Conservation (phyloP, 2,888 invertebrate genomes). For the Monopis laevigella region DNA sequence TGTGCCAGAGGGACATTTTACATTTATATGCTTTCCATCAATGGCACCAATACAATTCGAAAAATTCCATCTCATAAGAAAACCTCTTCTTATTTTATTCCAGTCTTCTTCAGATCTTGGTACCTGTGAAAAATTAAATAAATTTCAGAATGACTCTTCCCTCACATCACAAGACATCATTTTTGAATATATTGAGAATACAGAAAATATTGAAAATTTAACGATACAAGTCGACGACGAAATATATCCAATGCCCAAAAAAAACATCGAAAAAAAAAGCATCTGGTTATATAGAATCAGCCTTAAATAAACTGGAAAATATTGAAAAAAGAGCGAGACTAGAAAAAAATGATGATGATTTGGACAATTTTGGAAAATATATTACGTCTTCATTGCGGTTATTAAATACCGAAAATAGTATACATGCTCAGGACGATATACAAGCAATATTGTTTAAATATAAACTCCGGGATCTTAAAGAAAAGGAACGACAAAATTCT, state of each 20-base stretch:
- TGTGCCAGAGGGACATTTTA: constrained; percentile 4
- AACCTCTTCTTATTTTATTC: constrained; percentile 6
- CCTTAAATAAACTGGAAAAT: constrained; percentile 1
- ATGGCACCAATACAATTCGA: constrained; percentile 2
- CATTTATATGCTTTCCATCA: background rate
- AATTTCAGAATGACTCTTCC: constrained; percentile 5
- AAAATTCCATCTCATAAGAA: constrained; percentile 5
- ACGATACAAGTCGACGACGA: background rate
- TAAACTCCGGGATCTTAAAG: constrained; percentile 2
- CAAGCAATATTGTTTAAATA: constrained; percentile 6
- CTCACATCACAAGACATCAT: constrained; percentile 3
- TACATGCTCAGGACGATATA: constrained; percentile 8
- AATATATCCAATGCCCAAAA: background rate
- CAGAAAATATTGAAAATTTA: constrained; percentile 2
- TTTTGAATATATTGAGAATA: constrained; percentile 4
- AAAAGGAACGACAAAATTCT: no score
- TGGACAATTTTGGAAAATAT: constrained; percentile 9
- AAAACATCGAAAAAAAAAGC: background rate
- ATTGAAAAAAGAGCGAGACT: constrained; percentile 5
- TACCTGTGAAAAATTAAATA: constrained; percentile 6
- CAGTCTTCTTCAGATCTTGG: constrained; percentile 3
- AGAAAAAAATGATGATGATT: constrained; percentile 9
- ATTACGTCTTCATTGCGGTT: constrained; percentile 7
- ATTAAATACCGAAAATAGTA: background rate
- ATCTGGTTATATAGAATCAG: constrained; percentile 4